Evolutionary conservation across 2,888 invertebrate species (phyloP).

Genomic region (Nemoura dubitans): DNA sequence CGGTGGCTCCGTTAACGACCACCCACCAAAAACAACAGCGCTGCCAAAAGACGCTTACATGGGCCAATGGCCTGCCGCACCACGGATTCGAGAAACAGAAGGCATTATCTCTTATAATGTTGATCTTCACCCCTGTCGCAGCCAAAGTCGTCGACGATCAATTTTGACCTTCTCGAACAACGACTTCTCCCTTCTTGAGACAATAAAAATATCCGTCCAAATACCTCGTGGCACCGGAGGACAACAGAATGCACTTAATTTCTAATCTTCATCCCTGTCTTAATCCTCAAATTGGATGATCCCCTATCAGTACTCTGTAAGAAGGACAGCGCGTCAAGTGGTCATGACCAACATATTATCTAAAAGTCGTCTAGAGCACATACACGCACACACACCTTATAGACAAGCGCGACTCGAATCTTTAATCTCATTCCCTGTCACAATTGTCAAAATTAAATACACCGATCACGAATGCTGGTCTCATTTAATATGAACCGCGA

Average conservation of each 20-base stretch:
- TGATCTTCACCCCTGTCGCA: background rate
- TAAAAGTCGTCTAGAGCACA: background rate
- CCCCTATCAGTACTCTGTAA: background rate
- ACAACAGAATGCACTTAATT: slow-evolving; percentile 12
- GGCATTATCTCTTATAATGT: slow-evolving; percentile 7
- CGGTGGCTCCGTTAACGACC: background rate
- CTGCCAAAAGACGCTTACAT: background rate
- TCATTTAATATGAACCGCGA: background rate
- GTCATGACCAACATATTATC: background rate
- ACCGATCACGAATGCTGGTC: background rate
- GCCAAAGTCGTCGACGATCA: background rate
- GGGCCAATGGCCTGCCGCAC: no score
- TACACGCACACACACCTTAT: background rate
- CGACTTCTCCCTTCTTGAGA: background rate
- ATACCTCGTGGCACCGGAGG: background rate
- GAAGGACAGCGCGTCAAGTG: background rate
- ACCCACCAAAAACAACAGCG: background rate
- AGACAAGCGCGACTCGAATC: background rate
- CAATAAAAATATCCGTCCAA: background rate
- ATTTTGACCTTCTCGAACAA: slow-evolving; percentile 1
- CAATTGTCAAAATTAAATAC: slow-evolving; percentile 5
- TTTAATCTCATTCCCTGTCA: background rate
- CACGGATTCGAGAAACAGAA: slow-evolving; percentile 1
- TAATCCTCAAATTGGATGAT: slow-evolving; percentile 7
- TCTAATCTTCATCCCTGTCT: background rate